Evolutionary conservation across 2,888 invertebrate genomes (phyloP).

Genomic region (Meghimatium bilineatum): DNA sequence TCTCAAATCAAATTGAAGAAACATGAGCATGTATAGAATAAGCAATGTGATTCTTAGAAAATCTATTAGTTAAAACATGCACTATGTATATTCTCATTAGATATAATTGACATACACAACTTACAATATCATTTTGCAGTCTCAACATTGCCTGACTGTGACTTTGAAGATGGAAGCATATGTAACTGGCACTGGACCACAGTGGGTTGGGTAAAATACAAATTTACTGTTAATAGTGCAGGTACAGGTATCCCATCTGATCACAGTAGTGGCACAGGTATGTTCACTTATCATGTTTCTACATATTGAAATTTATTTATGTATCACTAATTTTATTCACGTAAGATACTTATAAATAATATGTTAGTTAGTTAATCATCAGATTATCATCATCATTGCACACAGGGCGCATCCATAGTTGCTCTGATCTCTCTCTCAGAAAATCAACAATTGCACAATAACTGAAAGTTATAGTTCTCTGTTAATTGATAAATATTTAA

Average conservation of each 20-base stretch:
- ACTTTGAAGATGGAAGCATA: constrained; percentile 29
- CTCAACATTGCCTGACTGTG: constrained; percentile 20
- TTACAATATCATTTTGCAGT: not conserved
- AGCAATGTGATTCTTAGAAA: too few relatives aligned
- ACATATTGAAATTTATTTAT: not conserved
- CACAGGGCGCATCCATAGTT: too few relatives aligned
- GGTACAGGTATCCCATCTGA: constrained; percentile 4
- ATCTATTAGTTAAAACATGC: not conserved
- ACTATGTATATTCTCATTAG: not conserved
- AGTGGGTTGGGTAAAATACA: not conserved
- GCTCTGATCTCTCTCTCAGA: too few relatives aligned
- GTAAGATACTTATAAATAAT: too few relatives aligned
- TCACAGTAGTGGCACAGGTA: constrained; percentile 6
- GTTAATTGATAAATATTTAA: too few relatives aligned
- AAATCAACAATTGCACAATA: too few relatives aligned
- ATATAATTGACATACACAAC: not conserved
- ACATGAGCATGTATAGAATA: too few relatives aligned
- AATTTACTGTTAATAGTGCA: not conserved
- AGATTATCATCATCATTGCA: too few relatives aligned
- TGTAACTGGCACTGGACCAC: constrained; percentile 1
- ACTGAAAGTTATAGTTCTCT: too few relatives aligned
- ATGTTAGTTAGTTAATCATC: too few relatives aligned
- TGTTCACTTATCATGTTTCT: not conserved
- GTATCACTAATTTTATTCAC: too few relatives aligned
- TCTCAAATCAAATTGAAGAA: too few relatives aligned